Percentiles rank a stretch among this genome's conserved stretches.
These are phyloP conservation scores for Ceratothoa steindachneri DNA, from an alignment of 2,888 invertebrate species.

Conservation along the genomic window DNA sequence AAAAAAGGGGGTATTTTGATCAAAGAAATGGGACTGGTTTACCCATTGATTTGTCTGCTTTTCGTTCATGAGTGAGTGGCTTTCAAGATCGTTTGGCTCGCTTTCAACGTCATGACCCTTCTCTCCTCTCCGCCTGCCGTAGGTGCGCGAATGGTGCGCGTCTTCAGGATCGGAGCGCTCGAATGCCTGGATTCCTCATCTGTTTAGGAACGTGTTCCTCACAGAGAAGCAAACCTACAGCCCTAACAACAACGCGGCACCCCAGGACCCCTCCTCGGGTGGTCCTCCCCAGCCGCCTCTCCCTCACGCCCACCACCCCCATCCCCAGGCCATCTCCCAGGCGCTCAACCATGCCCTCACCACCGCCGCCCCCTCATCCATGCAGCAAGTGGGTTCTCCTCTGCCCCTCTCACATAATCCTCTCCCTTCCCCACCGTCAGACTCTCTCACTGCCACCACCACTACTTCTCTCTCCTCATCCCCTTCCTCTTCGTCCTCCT, in stretches of 20 bases:
- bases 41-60: too few relatives aligned
- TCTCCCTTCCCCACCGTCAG: slow-evolving; percentile 12
- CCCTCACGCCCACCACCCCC: slow-evolving; percentile 25
- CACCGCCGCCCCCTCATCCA: slow-evolving; percentile 36
- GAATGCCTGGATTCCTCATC: slow-evolving; percentile 45
- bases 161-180: slow-evolving; percentile 29
- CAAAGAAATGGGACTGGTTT: too few relatives aligned
- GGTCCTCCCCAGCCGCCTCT: slow-evolving; percentile 17
- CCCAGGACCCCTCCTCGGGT: slow-evolving; percentile 7
- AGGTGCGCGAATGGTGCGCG: slow-evolving; percentile 35
- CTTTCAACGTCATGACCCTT: neutral
- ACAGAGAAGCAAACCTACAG: slow-evolving; percentile 48
- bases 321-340: slow-evolving; percentile 37
- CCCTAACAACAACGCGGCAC: slow-evolving; percentile 40
- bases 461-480: slow-evolving; percentile 22
- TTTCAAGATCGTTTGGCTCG: too few relatives aligned
- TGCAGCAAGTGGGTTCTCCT: slow-evolving; percentile 40
- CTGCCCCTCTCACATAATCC: slow-evolving; percentile 13
- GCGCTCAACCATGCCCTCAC: slow-evolving; percentile 43
- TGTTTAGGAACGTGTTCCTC: slow-evolving; percentile 39
- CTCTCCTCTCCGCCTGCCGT: neutral
- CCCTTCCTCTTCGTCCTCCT: slow-evolving; percentile 17
- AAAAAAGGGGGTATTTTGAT: too few relatives aligned
- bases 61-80: too few relatives aligned
- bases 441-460: slow-evolving; percentile 28